These are phyloP conservation scores for Meteorus sp. DNA, from an alignment of 1,140 invertebrate genomes.

Conservation along the genomic window DNA sequence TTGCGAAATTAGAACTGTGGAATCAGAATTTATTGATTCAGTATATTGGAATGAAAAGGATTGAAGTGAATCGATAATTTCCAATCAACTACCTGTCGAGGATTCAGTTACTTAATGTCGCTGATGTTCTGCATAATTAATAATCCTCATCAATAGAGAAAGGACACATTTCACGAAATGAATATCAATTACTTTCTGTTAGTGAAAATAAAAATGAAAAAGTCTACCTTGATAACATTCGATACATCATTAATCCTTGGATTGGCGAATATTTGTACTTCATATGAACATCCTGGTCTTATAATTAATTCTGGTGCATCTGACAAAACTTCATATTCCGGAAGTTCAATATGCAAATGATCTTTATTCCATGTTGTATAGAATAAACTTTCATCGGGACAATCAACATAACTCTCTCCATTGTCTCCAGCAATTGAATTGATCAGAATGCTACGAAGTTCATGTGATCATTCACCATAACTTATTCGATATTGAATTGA, in stretches of 20 bases:
- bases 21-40: no score
- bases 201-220: conserved; percentile 7
- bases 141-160: background rate
- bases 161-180: background rate
- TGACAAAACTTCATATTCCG: conserved; percentile 35
- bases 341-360: conserved; percentile 36
- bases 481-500: background rate
- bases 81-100: no score
- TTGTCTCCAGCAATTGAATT: conserved; percentile 15
- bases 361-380: conserved; percentile 34
- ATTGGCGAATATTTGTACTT: conserved; percentile 45
- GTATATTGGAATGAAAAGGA: no score
- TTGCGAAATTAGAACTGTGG: no score
- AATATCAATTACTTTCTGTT: conserved; percentile 2
- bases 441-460: conserved; percentile 23
- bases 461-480: background rate
- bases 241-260: conserved; percentile 35
- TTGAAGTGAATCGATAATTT: no score
- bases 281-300: conserved; percentile 43
- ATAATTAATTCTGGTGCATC: conserved; percentile 40
- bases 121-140: no score
- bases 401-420: conserved; percentile 18
- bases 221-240: conserved; percentile 28
- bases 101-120: no score
- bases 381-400: conserved; percentile 35